These are phyloP conservation scores for Parnassius orleans DNA, from an alignment of 2,888 invertebrate species.

Conservation along the genomic window DNA sequence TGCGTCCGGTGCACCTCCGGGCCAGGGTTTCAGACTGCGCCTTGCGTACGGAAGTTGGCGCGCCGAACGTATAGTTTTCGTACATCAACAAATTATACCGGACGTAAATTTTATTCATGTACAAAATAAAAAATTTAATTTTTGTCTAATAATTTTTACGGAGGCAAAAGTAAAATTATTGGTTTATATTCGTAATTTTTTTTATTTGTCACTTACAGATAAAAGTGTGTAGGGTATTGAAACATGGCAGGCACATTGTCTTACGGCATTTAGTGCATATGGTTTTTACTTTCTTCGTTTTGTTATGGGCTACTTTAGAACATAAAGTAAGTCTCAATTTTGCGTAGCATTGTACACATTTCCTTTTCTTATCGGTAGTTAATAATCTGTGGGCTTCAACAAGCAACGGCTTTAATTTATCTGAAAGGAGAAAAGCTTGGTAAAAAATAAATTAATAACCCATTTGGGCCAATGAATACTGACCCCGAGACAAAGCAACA, in stretches of 20 bases:
- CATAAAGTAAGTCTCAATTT: not conserved
- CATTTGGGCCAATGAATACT: no score
- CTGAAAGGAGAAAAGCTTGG: no score
- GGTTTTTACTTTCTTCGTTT: slow-evolving; percentile 2
- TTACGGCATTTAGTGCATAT: not conserved
- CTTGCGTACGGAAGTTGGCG: not conserved
- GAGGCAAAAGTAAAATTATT: no score
- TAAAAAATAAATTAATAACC: no score
- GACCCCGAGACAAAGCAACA: no score
- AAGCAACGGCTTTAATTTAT: no score
- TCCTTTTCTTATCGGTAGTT: not conserved
- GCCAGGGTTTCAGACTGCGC: not conserved
- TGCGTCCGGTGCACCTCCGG: slow-evolving; percentile 35
- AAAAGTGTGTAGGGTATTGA: not conserved
- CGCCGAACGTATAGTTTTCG: slow-evolving; percentile 37
- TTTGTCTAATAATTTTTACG: no score
- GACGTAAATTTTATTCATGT: no score
- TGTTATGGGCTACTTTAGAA: not conserved
- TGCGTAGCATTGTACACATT: slow-evolving; percentile 3
- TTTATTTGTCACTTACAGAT: no score
- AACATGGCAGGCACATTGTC: not conserved
- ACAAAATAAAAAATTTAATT: not conserved
- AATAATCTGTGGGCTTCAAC: not conserved
- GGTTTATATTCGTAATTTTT: no score
- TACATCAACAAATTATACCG: slow-evolving; percentile 8